These are phyloP conservation scores for Diplolepis rosae DNA, from an alignment of 2,888 invertebrate species.

Conservation along the genomic window DNA sequence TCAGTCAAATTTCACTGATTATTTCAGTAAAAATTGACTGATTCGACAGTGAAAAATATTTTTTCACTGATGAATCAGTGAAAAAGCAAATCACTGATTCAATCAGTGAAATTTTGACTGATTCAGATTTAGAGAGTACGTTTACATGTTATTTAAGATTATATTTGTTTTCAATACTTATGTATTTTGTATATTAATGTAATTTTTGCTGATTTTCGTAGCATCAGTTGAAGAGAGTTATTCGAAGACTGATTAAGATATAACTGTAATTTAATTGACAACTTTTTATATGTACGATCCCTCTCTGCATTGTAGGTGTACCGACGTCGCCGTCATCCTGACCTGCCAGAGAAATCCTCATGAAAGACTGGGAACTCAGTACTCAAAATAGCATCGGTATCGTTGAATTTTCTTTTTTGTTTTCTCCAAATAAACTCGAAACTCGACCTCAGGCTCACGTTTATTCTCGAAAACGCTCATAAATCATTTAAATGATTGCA, in stretches of 20 bases:
- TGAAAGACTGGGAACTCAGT: constrained; percentile 75
- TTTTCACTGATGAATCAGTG: no score
- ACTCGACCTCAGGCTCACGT: constrained; percentile 35
- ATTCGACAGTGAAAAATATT: no score
- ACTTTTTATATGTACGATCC: constrained; percentile 65
- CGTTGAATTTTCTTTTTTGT: constrained; percentile 69
- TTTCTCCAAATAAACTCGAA: constrained; percentile 50
- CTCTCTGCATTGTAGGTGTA: constrained; percentile 73
- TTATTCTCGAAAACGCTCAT: constrained; percentile 6
- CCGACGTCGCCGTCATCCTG: constrained; percentile 73
- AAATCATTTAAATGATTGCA: no score
- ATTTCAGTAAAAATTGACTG: no score
- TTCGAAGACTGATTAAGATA: background rate
- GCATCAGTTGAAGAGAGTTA: background rate
- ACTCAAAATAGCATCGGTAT: constrained; percentile 74
- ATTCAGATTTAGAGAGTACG: no score
- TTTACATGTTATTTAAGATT: no score
- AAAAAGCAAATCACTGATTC: no score
- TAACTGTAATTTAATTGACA: constrained; percentile 38
- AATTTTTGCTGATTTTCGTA: background rate
- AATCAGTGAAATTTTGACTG: no score
- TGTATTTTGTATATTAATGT: background rate
- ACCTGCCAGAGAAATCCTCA: constrained; percentile 74
- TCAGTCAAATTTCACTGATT: no score
- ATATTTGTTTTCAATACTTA: no score